Percentiles rank a stretch among this genome's conserved stretches.
phyloP scores from a whole-genome alignment of 2,113 vertebrate species.

The Rostratula benghalensis region DNA sequence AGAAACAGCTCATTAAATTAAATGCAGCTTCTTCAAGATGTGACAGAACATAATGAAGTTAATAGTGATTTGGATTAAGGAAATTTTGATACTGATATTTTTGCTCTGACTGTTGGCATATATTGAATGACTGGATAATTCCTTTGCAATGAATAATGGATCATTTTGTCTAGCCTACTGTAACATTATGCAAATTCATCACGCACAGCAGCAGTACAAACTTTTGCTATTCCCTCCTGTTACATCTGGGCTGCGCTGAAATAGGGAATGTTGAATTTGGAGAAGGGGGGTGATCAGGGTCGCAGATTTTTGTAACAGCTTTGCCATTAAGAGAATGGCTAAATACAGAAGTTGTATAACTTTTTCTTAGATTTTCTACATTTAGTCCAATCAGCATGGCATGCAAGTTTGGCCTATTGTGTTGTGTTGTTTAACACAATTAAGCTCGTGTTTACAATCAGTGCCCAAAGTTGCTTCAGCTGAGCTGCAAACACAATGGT shows the following conservation, averaged over 20 bases:
- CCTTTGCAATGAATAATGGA: constrained; percentile 67
- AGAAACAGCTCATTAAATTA: constrained; percentile 49
- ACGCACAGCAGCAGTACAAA: background rate
- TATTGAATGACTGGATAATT: constrained; percentile 70
- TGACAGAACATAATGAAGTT: constrained; percentile 66
- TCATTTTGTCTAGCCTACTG: constrained; percentile 65
- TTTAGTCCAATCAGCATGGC: background rate
- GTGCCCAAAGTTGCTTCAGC: background rate
- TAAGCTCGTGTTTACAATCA: background rate
- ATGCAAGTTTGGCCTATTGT: background rate
- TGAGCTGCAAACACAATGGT: background rate
- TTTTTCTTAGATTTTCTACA: background rate
- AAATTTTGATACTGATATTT: constrained; percentile 67
- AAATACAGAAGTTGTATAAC: background rate
- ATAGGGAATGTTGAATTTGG: background rate
- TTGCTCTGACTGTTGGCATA: constrained; percentile 67
- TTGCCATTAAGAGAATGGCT: background rate
- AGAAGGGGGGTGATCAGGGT: background rate
- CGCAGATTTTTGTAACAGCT: background rate
- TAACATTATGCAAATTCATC: constrained; percentile 61
- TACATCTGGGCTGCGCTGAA: constrained; percentile 5
- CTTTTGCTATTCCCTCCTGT: constrained; percentile 28
- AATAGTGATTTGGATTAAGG: constrained; percentile 57
- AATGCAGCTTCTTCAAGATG: constrained; percentile 32
- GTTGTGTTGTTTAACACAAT: background rate